A percentile compares a stretch with the other conserved stretches of the same genome.
phyloP scores from a whole-genome alignment of 1,140 invertebrate species.

The Paramacrobiotus metropolitanus region DNA sequence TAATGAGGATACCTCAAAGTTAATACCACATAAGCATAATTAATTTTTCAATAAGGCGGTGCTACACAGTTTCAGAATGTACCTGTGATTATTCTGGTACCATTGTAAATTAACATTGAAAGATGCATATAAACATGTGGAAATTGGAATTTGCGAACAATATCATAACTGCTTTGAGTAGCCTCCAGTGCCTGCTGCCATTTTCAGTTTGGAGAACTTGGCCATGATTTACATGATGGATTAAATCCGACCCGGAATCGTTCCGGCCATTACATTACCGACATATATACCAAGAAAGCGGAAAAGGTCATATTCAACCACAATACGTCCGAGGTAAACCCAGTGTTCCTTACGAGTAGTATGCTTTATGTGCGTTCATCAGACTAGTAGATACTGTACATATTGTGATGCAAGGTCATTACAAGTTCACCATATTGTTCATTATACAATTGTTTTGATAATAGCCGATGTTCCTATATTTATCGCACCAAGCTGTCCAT shows the following conservation, averaged over 20 bases:
- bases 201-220: constrained; percentile 20
- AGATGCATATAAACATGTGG: too few species aligned
- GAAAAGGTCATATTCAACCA: constrained; percentile 41
- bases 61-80: neutral
- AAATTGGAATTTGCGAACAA: too few species aligned
- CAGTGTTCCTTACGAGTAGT: too few species aligned
- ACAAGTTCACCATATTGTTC: neutral
- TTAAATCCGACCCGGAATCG: constrained; percentile 40
- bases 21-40: too few species aligned
- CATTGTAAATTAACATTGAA: too few species aligned
- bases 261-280: constrained; percentile 58
- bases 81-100: too few species aligned
- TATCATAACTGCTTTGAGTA: too few species aligned
- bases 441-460: neutral
- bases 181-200: too few species aligned
- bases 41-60: constrained; percentile 1
- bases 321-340: constrained; percentile 25
- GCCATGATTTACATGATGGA: constrained; percentile 41
- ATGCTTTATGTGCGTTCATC: too few species aligned
- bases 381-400: too few species aligned
- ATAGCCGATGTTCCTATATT: constrained; percentile 54
- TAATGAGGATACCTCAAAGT: too few species aligned
- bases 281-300: constrained; percentile 50
- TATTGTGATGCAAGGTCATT: too few species aligned
- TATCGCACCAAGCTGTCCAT: constrained; percentile 62